Conservation (phyloP, 2,888 invertebrate genomes). For the Lacanobia wlatinum region DNA sequence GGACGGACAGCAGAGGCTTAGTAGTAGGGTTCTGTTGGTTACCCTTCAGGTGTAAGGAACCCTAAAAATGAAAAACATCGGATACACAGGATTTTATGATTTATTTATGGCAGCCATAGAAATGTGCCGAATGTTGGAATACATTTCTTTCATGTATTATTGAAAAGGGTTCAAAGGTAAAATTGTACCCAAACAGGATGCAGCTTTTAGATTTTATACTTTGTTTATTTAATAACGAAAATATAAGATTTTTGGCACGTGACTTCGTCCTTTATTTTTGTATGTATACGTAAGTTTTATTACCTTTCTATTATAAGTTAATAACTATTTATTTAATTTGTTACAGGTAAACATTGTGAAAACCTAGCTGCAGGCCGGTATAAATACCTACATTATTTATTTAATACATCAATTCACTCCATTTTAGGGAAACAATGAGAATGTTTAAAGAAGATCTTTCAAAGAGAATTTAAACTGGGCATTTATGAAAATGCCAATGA, state of each 20-base stretch:
- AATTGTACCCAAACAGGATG: slow-evolving; percentile 12
- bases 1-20: no score
- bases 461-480: background rate
- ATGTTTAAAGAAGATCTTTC: background rate
- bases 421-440: background rate
- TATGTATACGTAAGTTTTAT: background rate
- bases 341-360: slow-evolving; percentile 44
- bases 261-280: no score
- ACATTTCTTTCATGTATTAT: slow-evolving; percentile 40
- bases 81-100: slow-evolving; percentile 17
- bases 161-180: slow-evolving; percentile 42
- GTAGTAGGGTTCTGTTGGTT: no score
- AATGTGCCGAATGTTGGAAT: slow-evolving; percentile 14
- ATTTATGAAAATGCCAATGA: slow-evolving; percentile 18
- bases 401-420: background rate
- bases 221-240: slow-evolving; percentile 11
- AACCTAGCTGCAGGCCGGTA: slow-evolving; percentile 13
- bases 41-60: no score
- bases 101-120: slow-evolving; percentile 33
- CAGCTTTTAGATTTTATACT: slow-evolving; percentile 11
- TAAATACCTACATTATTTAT: background rate
- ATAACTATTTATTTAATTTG: slow-evolving; percentile 30
- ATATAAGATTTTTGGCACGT: background rate
- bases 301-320: background rate
- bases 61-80: background rate